Base-by-base conservation (phyloP, 2,113 vertebrate species). In the Anseranas semipalmata region DNA sequence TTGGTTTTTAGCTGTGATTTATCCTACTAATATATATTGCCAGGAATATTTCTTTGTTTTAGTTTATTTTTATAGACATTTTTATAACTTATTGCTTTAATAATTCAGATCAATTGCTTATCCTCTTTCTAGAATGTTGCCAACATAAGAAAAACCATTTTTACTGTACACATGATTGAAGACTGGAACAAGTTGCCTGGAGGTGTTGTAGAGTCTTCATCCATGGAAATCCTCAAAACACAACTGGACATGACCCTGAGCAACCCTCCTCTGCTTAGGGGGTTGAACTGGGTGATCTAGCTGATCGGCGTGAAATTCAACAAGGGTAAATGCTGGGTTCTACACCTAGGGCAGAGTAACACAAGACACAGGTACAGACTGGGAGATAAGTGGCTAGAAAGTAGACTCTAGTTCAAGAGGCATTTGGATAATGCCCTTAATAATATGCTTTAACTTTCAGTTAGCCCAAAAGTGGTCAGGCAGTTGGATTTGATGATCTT, bases 1-100 rank as follows among this genome's bases (percentile, higher is more conserved):
- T 93, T 83, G 63, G 52, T 83, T 85, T 86, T 95, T 89, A 96
- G 39, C 82, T 85, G 70, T 97, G 94, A 96, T 96, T 97, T 97
- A 97, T 95, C 37, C 59, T 55, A 46, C 68, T 95, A 74, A 90
- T 90, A 85, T 90, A 85, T 48, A 85, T 25, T 37, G 20, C 53
- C 72, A 96, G 90, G 90, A 95, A 93, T 83, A 93, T 63, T 94
- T 46, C 41, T 91, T 87, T 80, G 82, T 79, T 94, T 93, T 87
- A 86, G 46, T n/a, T 88, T 77, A 81, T 88, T 94, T 95, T 89
- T 86, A 92, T 82, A 83, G 84, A 35, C 55, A 87, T 89, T 92
- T 97, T 97, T 96, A 89, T 80, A 95, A 76, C 89, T 65, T 48
- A 17, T 45, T 9, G 39, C 55, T 93, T 97, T 91, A 97, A 97